A percentile compares a stretch with the other conserved stretches of the same genome.
Conservation (phyloP, 2,797 vertebrate species). For the Vultur gryphus region DNA sequence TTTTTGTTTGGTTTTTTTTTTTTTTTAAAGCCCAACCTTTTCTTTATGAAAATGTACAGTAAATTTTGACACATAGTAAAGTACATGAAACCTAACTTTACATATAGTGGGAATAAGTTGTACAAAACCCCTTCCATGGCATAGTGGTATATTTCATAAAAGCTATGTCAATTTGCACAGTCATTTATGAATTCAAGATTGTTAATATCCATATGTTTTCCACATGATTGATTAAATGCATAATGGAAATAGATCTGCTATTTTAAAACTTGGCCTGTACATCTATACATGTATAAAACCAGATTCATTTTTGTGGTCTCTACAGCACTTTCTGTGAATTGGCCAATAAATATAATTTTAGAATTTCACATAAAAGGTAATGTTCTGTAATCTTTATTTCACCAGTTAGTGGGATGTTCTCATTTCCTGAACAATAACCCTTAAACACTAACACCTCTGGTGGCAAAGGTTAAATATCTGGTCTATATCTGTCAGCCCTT, state of each 20-base stretch:
- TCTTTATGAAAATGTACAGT: constrained; percentile 21
- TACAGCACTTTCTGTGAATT: constrained; percentile 78
- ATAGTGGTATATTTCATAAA: constrained; percentile 30
- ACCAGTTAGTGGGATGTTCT: neutral
- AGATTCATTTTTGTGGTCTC: constrained; percentile 72
- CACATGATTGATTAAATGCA: constrained; percentile 62
- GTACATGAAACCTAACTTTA: neutral
- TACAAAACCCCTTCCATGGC: constrained; percentile 14
- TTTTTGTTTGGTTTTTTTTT: neutral
- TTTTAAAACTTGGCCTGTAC: constrained; percentile 71
- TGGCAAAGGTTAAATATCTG: neutral
- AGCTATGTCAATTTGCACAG: neutral
- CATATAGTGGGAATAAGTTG: neutral
- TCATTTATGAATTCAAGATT: constrained; percentile 55
- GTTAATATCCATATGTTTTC: constrained; percentile 59
- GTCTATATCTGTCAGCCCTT: neutral
- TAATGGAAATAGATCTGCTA: constrained; percentile 66
- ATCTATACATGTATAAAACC: constrained; percentile 69
- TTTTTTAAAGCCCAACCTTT: neutral
- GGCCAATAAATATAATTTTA: constrained; percentile 83
- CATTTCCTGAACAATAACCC: neutral
- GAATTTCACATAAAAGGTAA: constrained; percentile 77
- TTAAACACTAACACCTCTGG: neutral
- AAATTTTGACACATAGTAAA: neutral
- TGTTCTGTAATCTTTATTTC: constrained; percentile 48